Evolutionary conservation across 2,113 vertebrate species (phyloP), one percentile per base, ranked within the genome.

Genomic region (Naja naja): DNA sequence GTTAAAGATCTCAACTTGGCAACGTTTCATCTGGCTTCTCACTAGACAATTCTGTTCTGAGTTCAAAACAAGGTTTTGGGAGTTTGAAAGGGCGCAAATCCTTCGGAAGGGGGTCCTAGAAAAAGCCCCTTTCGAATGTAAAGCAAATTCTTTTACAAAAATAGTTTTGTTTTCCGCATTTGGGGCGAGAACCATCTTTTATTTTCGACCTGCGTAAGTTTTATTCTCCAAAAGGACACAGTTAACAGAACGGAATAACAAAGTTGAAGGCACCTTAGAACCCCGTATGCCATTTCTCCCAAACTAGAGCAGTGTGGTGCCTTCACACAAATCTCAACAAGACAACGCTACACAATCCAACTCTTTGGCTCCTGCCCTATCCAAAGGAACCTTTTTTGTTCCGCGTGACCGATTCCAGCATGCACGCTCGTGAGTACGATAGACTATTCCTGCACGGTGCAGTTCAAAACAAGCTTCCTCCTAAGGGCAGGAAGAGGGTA

Each of bases 241-340:
- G 25, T 30, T 91, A 10, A 22, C 49, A 53, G 88, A 94, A 87
- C 0, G 27, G 58, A 30, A 60, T 30, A 64, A 64, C 30, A 2
- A 16, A 69, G 12, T 8, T 69, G 30, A 69, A n/a, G 64, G 64
- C 30, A 69, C 30, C 9, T n/a, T 0, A 4, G 4, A 69, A n/a
- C 30, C 64, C 12, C 9, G 47, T 69, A 49, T 69, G 55, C 20
- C 0, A 64, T 5, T 11, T 34, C n/a, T 34, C 5, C n/a, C n/a
- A 74, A 18, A 16, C n/a, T 6, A 34, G 1, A 34, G 14, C 30
- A 18, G 18, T 2, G 6, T 8, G 69, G 20, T 39, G 5, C n/a
- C 1, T 81, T 18, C 34, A 20, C n/a, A 39, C 34, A 1, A 14
- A 16, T 20, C 16, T 39, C 34, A 39, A 81, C 14, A 7, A 39